Base-by-base conservation (phyloP, 1,140 invertebrate genomes). In the Heliconius melpomene region DNA sequence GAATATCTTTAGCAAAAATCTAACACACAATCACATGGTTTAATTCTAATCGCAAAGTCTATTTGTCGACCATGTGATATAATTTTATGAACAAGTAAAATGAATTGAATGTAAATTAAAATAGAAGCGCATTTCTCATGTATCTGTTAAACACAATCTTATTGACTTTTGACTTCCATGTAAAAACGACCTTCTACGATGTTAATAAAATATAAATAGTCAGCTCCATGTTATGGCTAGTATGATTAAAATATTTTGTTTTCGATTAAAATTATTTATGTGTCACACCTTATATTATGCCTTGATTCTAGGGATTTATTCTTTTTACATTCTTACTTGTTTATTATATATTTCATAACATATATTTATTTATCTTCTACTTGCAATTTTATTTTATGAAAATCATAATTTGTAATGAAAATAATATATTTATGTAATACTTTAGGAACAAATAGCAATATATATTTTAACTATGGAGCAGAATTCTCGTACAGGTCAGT, bases 141-240 rank as follows among this genome's bases (percentile, higher is more conserved):
- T 66, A 66, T 66, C 11, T 66, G 20, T 40, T 46, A 7, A 66
- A 78, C 77, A 86, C 83, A 85, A 85, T 88, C 88, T 87, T 90
- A 81, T 90, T 89, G 88, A 89, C 89, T 85, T 88, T 88, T 89
- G 86, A 87, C 88, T 89, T 82, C 57, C 75, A 66, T 72, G 29
- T 38, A 29, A 74, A 71, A 18, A 70, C 40, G 77, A 36, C 72
- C 77, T 73, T 78, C 20, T 29, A 66, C 52, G 23, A 70, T 70
- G 38, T 38, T 76, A 66, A 66, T 66, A 36, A 36, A 36, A 36
- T 36, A 36, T 36, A 66, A 66, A 29, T 66, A 29, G 7, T 60
- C 1, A 13, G 60, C 1, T 66, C 26, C 60, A 66, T 26, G 0
- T 66, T 66, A 26, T 16, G 60, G 11, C 23, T 66, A 57, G n/a